Evolutionary conservation across 2,888 invertebrate genomes (phyloP), one percentile per base, ranked within the genome.

Genomic region (Bibio marci): DNA sequence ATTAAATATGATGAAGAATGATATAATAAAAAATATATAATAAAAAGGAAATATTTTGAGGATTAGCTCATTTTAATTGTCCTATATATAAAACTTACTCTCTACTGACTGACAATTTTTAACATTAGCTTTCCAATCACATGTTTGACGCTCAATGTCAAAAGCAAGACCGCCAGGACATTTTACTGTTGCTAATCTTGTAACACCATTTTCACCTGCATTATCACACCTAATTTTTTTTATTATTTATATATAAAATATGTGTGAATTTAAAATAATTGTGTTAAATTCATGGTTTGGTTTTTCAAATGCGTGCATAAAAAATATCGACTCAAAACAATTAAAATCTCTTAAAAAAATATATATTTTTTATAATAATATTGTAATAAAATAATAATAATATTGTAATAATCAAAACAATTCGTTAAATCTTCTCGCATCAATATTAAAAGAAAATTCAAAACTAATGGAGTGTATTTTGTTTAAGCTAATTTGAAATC

Each of bases 101-200:
- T 88, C 87, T 69, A 80, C 55, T 66, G 76, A 71, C 70, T 88
- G 80, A 74, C 91, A 91, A 77, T 88, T 90, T 76, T 86, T 86
- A 69, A 91, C 91, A 73, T 88, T 75, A 61, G 86, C 77, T 76
- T 82, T 90, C 91, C 91, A 91, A 70, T 90, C 88, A 71, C 91
- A 91, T 56, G 88, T 90, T 69, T 91, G 90, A 56, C 86, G 77
- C 64, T 81, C 79, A 64, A 91, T 81, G 75, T 91, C 90, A 70
- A 91, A 91, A 58, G 83, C 86, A 62, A 91, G 73, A 64, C 88
- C 82, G 58, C 73, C 77, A 54, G 90, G 88, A 66, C 91, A 91
- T 59, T 80, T 73, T 58, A 91, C 85, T 47, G 81, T 75, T 55
- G 90, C 87, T 63, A 91, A 73, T 63, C 91, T 75, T 58, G 80